phyloP scores from a whole-genome alignment of 2,797 vertebrate genomes.

The Pempheris klunzingeri region DNA sequence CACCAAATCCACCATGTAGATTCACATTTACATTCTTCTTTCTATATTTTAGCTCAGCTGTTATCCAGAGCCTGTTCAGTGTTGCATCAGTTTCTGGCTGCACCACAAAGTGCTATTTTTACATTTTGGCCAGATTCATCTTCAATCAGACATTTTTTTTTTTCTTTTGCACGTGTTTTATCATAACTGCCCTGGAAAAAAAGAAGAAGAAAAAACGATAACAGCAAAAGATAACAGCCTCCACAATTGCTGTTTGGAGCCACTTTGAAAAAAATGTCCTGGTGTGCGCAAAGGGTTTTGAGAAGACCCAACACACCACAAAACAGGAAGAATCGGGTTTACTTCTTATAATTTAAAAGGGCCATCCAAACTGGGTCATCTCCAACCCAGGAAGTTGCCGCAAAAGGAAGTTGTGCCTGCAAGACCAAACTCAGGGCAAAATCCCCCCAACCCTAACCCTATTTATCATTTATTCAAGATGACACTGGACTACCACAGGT shows the following conservation, averaged over 20 bases:
- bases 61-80: not conserved
- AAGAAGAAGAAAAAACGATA: too few relatives aligned
- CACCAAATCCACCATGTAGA: not conserved
- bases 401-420: not conserved
- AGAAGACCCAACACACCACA: not conserved
- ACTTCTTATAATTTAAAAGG: not conserved
- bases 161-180: too few relatives aligned
- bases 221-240: not conserved
- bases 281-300: not conserved
- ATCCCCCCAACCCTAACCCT: not conserved
- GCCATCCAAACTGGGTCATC: too few relatives aligned
- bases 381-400: too few relatives aligned
- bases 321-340: slow-evolving; percentile 2
- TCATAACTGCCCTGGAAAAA: not conserved
- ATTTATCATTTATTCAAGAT: too few relatives aligned
- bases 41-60: not conserved
- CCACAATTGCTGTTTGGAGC: not conserved
- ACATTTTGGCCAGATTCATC: not conserved
- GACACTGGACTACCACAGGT: too few relatives aligned
- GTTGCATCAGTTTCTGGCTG: slow-evolving; percentile 1
- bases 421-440: not conserved
- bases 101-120: not conserved
- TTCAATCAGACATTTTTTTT: not conserved
- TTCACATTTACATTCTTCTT: not conserved
- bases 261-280: not conserved